Evolutionary conservation across 2,888 invertebrate species (phyloP).

Genomic region (Pammene fasciana): DNA sequence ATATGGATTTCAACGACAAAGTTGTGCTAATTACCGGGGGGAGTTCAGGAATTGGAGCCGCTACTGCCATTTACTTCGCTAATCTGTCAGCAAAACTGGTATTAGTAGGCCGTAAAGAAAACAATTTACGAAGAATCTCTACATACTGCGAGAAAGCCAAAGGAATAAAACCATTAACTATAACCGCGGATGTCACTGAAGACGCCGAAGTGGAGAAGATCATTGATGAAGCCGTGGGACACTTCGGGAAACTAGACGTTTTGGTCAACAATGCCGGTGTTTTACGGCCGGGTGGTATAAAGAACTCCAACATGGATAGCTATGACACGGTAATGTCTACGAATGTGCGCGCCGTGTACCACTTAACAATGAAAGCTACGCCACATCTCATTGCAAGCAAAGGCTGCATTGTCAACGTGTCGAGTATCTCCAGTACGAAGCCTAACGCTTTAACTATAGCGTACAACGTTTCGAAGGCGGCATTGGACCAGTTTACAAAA

Average conservation of each 20-base stretch:
- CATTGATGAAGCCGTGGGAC: conserved; percentile 86
- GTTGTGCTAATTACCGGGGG: conserved; percentile 87
- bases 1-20: conserved; percentile 85
- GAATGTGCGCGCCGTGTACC: conserved; percentile 92
- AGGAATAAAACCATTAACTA: conserved; percentile 78
- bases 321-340: conserved; percentile 94
- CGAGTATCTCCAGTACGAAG: conserved; percentile 91
- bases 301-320: conserved; percentile 89
- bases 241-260: conserved; percentile 88
- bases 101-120: conserved; percentile 82
- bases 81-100: conserved; percentile 85
- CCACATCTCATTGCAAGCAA: conserved; percentile 91
- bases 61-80: conserved; percentile 86
- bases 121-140: conserved; percentile 66
- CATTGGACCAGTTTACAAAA: conserved; percentile 96
- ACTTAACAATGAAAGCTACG: conserved; percentile 91
- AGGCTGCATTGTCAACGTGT: conserved; percentile 95
- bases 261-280: conserved; percentile 94
- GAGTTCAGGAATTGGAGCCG: conserved; percentile 89
- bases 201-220: conserved; percentile 86
- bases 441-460: conserved; percentile 88
- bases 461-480: conserved; percentile 96
- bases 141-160: conserved; percentile 83
- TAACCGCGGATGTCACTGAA: conserved; percentile 86
- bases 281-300: conserved; percentile 89